A percentile compares a stretch with the other conserved stretches of the same genome.
Evolutionary conservation across 2,797 vertebrate genomes (phyloP).

Genomic region (Scyliorhinus canicula): DNA sequence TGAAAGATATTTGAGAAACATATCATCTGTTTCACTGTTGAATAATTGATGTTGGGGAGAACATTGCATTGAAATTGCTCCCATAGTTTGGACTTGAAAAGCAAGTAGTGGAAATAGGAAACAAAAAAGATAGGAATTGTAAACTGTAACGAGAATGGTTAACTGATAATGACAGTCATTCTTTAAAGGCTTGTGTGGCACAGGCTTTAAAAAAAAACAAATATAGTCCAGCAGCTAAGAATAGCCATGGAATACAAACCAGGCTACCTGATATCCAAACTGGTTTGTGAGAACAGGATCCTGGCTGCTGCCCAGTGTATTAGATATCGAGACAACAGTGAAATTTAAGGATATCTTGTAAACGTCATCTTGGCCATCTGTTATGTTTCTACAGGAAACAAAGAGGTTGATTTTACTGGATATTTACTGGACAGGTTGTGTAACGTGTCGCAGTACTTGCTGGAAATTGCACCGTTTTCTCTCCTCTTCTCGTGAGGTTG

Average conservation of each 20-base stretch:
- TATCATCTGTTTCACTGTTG: not conserved
- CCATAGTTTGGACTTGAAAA: not conserved
- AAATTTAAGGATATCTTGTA: conserved; percentile 11
- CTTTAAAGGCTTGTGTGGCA: not conserved
- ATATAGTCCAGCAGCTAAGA: not conserved
- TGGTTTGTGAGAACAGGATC: not conserved
- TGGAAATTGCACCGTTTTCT: not conserved
- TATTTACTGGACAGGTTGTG: not conserved
- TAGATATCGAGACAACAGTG: not conserved
- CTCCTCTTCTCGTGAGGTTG: not conserved
- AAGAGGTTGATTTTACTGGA: not conserved
- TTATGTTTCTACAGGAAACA: not conserved
- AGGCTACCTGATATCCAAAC: not conserved
- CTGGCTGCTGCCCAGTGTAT: not conserved
- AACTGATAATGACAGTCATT: not conserved
- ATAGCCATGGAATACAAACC: not conserved
- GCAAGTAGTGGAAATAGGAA: not conserved
- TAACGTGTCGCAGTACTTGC: not conserved
- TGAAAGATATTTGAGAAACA: not conserved
- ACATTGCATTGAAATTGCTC: not conserved
- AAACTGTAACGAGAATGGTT: not conserved
- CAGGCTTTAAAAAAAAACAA: not conserved
- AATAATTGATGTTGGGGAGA: not conserved
- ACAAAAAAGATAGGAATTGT: not conserved
- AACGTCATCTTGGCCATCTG: not conserved